Conservation (phyloP, 2,888 invertebrate species). For the Cheilosia pagana region DNA sequence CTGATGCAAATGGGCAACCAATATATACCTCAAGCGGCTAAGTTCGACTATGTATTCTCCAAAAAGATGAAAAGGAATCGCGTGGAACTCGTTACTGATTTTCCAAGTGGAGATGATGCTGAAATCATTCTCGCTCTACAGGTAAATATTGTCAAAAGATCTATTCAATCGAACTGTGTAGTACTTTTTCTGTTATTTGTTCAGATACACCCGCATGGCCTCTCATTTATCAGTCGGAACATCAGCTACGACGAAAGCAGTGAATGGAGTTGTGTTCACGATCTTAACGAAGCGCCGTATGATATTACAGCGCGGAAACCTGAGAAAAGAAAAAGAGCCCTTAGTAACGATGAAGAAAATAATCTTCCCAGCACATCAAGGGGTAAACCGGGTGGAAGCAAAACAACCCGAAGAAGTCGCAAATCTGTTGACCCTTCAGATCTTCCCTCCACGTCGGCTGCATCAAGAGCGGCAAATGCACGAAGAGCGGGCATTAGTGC, state of each 20-base stretch:
- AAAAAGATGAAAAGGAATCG: constrained; percentile 90
- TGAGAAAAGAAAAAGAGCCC: constrained; percentile 75
- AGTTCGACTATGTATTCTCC: constrained; percentile 92
- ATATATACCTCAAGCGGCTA: constrained; percentile 90
- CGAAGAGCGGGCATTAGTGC: not conserved
- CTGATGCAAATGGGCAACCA: constrained; percentile 94
- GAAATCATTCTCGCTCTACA: constrained; percentile 95
- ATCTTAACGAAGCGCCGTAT: constrained; percentile 89
- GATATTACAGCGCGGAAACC: constrained; percentile 79
- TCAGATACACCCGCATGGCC: constrained; percentile 84
- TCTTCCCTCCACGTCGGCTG: constrained; percentile 67
- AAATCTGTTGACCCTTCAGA: constrained; percentile 48
- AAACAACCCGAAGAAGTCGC: not conserved
- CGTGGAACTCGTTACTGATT: constrained; percentile 95
- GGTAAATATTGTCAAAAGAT: constrained; percentile 80
- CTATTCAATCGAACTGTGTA: no score
- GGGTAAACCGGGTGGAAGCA: constrained; percentile 15
- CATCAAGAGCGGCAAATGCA: constrained; percentile 19
- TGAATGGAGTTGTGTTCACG: constrained; percentile 98
- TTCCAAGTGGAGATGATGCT: constrained; percentile 93
- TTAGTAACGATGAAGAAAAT: constrained; percentile 77
- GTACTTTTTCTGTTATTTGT: no score
- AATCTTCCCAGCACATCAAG: constrained; percentile 20
- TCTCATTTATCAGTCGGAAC: constrained; percentile 94
- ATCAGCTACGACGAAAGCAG: constrained; percentile 93